phyloP scores from a whole-genome alignment of 2,888 invertebrate genomes.

The Chromoteleia sp. region DNA sequence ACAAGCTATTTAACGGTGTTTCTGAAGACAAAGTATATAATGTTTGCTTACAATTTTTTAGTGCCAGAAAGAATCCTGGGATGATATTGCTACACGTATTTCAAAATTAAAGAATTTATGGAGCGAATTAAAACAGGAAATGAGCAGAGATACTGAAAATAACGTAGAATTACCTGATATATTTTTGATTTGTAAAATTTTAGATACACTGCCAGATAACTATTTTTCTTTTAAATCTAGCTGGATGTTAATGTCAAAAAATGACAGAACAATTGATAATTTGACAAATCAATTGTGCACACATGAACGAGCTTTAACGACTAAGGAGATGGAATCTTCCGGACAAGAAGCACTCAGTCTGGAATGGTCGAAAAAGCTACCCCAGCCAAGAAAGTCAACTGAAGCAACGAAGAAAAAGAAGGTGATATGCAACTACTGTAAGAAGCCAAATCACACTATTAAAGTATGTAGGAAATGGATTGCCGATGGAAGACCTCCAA shows the following conservation, averaged over 20 bases:
- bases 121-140: conserved; percentile 29
- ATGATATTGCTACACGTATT: conserved; percentile 35
- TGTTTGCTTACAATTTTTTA: conserved; percentile 30
- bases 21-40: conserved; percentile 43
- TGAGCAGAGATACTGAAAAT: conserved; percentile 3
- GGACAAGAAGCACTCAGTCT: conserved; percentile 23
- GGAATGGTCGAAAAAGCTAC: conserved; percentile 18
- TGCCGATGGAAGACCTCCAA: conserved; percentile 37
- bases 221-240: conserved; percentile 55
- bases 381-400: neutral
- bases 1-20: conserved; percentile 22
- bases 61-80: neutral
- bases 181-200: conserved; percentile 69
- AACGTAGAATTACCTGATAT: conserved; percentile 26
- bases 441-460: conserved; percentile 21
- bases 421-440: conserved; percentile 40
- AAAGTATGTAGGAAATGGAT: conserved; percentile 54
- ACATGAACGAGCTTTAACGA: conserved; percentile 16
- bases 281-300: conserved; percentile 50
- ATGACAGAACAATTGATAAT: conserved; percentile 32
- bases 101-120: conserved; percentile 41
- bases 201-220: conserved; percentile 41
- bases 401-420: conserved; percentile 31
- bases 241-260: conserved; percentile 53
- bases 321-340: neutral